phyloP scores from a whole-genome alignment of 1,140 invertebrate species.

The Rhopalosiphum maidis region DNA sequence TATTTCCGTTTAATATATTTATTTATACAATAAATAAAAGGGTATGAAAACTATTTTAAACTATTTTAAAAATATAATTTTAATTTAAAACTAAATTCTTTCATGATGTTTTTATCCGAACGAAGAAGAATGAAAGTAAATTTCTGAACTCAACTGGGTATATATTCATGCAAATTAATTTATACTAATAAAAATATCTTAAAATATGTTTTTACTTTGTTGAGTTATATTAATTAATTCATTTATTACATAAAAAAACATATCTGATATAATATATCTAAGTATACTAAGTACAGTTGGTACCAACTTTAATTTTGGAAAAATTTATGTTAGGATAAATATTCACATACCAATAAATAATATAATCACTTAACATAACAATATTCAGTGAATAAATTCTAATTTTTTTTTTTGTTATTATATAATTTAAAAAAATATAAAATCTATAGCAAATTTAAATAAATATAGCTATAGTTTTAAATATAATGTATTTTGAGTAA shows the following conservation, averaged over 20 bases:
- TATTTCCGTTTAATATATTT: too few relatives aligned
- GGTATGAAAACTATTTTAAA: not conserved
- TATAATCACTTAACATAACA: not conserved
- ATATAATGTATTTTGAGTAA: not conserved
- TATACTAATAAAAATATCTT: not conserved
- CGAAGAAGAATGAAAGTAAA: not conserved
- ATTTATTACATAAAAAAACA: not conserved
- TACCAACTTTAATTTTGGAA: not conserved
- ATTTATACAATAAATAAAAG: not conserved
- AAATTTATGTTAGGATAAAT: not conserved
- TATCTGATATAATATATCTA: not conserved
- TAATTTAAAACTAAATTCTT: not conserved
- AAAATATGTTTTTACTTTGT: not conserved
- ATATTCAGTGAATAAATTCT: not conserved
- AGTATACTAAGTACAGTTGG: not conserved
- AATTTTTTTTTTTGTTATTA: too few relatives aligned
- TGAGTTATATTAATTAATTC: not conserved
- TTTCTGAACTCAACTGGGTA: accelerated
- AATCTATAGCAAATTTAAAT: not conserved
- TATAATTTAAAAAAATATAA: too few relatives aligned
- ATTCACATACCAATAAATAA: not conserved
- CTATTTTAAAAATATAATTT: not conserved
- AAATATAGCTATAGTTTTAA: not conserved
- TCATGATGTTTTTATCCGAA: not conserved
- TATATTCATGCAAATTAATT: too few relatives aligned